These are phyloP conservation scores for Drosophila funebris DNA, from an alignment of 1,140 invertebrate genomes.

Conservation along the genomic window DNA sequence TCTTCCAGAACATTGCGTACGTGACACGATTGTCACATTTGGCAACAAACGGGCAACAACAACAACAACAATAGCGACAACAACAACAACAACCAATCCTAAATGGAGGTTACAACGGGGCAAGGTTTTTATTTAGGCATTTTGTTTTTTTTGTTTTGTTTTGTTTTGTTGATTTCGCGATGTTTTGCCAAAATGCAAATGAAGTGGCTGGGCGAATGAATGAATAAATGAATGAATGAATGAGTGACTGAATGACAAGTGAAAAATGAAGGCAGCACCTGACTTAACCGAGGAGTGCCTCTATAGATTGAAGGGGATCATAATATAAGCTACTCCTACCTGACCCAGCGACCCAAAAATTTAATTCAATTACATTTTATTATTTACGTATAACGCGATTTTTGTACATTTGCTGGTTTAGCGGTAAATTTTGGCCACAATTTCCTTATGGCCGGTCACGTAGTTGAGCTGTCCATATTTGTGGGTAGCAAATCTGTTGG, in stretches of 20 bases:
- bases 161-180: constrained; percentile 26
- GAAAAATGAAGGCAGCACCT: constrained; percentile 72
- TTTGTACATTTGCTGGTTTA: constrained; percentile 43
- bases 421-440: constrained; percentile 34
- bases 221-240: constrained; percentile 27
- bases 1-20: constrained; percentile 82
- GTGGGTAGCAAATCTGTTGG: background rate
- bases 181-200: constrained; percentile 70
- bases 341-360: constrained; percentile 72
- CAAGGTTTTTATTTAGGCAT: constrained; percentile 44
- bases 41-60: constrained; percentile 33
- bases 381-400: constrained; percentile 27
- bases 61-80: constrained; percentile 28
- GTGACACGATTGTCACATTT: constrained; percentile 82
- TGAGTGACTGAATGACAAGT: constrained; percentile 40
- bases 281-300: constrained; percentile 43
- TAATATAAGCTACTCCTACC: background rate
- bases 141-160: constrained; percentile 34
- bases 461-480: constrained; percentile 1
- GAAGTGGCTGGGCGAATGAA: constrained; percentile 45
- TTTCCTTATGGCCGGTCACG: constrained; percentile 16
- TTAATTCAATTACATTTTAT: constrained; percentile 77
- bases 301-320: background rate
- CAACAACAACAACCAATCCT: constrained; percentile 14
- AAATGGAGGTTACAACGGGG: constrained; percentile 41